phyloP scores from a whole-genome alignment of 1,140 invertebrate species.

The Diprion similis region DNA sequence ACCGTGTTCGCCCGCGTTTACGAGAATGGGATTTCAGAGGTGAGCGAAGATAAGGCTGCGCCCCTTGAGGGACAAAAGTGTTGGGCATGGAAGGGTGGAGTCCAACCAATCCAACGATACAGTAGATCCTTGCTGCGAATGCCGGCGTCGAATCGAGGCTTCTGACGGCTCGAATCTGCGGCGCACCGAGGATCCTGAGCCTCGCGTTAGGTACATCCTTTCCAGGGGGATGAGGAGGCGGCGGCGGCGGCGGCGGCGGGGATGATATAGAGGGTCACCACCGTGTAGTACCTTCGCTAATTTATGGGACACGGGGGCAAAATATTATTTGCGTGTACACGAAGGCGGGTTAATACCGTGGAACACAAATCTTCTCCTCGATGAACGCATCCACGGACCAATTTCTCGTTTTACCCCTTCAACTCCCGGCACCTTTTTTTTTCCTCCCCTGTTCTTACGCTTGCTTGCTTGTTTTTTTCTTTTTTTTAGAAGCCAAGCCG shows the following conservation, averaged over 20 bases:
- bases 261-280: slow-evolving; percentile 2
- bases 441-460: background rate
- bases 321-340: slow-evolving; percentile 1
- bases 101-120: background rate
- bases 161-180: background rate
- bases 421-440: background rate
- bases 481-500: too few relatives aligned
- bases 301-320: background rate
- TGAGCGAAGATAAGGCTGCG: slow-evolving; percentile 1
- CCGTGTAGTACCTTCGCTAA: background rate
- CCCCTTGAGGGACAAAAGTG: background rate
- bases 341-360: background rate
- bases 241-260: background rate
- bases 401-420: background rate
- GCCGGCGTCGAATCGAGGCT: background rate
- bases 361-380: background rate
- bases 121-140: background rate
- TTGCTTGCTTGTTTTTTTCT: background rate
- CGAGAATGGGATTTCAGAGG: background rate
- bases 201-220: background rate
- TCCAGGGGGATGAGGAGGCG: background rate
- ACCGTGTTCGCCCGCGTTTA: background rate
- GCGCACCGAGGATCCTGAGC: background rate
- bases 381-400: background rate
- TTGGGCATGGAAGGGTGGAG: background rate